A percentile compares a stretch with the other conserved stretches of the same genome.
phyloP scores from a whole-genome alignment of 2,113 vertebrate genomes.

The Antidorcas marsupialis region DNA sequence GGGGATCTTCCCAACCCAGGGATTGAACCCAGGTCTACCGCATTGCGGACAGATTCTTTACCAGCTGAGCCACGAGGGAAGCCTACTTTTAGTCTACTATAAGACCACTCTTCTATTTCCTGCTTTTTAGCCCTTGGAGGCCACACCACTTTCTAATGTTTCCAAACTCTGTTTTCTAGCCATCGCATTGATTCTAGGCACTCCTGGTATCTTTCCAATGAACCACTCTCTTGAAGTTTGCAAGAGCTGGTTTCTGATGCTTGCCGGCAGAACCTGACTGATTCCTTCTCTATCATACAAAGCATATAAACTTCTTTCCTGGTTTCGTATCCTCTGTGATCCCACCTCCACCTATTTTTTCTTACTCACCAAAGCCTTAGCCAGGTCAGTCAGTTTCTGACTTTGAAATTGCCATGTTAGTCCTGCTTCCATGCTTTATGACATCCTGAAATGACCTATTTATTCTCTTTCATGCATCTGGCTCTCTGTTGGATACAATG shows the following conservation, averaged over 20 bases:
- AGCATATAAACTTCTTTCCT: not conserved
- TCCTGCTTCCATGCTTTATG: not conserved
- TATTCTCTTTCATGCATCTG: not conserved
- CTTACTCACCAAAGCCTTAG: not conserved
- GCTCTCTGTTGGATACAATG: not conserved
- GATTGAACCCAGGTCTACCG: not conserved
- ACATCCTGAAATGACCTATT: not conserved
- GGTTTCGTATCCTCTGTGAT: not conserved
- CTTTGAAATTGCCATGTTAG: not conserved
- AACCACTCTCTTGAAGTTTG: not conserved
- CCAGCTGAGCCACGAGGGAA: not conserved
- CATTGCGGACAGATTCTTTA: not conserved
- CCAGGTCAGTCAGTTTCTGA: not conserved
- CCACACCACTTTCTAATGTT: not conserved
- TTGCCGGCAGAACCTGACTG: not conserved
- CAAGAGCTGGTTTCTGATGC: not conserved
- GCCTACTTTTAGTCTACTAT: not conserved
- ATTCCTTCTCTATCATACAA: not conserved
- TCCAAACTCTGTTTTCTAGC: not conserved
- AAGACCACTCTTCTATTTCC: not conserved
- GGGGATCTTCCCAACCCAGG: not conserved
- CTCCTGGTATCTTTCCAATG: not conserved
- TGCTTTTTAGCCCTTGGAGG: not conserved
- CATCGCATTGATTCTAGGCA: not conserved
- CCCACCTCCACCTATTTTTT: not conserved